A percentile compares a stretch with the other conserved stretches of the same genome.
These are phyloP conservation scores for Drymonia ruficornis DNA, from an alignment of 2,888 invertebrate genomes.

Conservation along the genomic window DNA sequence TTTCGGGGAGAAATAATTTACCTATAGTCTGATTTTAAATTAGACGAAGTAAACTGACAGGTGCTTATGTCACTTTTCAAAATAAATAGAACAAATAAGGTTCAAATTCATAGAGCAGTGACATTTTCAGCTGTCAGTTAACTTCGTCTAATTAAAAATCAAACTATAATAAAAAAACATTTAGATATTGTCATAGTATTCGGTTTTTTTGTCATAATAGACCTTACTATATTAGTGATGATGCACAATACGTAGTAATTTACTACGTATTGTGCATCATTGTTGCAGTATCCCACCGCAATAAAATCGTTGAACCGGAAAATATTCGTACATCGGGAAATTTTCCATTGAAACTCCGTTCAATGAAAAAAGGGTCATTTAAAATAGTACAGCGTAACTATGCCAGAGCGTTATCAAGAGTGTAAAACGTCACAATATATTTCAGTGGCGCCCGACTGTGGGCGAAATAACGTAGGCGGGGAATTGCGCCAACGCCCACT, in stretches of 20 bases:
- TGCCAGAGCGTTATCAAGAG: slow-evolving; percentile 31
- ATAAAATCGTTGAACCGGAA: slow-evolving; percentile 1
- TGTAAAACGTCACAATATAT: slow-evolving; percentile 46
- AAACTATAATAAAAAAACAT: too few species aligned
- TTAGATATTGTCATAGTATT: too few species aligned
- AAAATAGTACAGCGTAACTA: slow-evolving; percentile 29
- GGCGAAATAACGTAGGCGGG: slow-evolving; percentile 54
- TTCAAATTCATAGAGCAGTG: too few species aligned
- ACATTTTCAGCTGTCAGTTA: too few species aligned
- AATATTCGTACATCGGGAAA: slow-evolving; percentile 18
- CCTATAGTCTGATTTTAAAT: too few species aligned
- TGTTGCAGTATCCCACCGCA: neutral
- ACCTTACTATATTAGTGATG: neutral
- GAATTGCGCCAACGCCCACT: slow-evolving; percentile 54
- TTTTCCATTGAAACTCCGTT: slow-evolving; percentile 21
- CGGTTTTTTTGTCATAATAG: too few species aligned
- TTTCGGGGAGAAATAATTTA: too few species aligned
- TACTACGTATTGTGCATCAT: neutral
- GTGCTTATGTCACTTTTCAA: too few species aligned
- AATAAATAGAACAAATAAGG: too few species aligned
- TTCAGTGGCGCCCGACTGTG: slow-evolving; percentile 49
- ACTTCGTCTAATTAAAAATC: too few species aligned
- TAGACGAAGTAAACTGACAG: too few species aligned
- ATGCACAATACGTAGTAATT: too few species aligned
- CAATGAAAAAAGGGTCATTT: slow-evolving; percentile 30